These are phyloP conservation scores for Triops cancriformis DNA, from an alignment of 1,140 invertebrate genomes.

Conservation along the genomic window DNA sequence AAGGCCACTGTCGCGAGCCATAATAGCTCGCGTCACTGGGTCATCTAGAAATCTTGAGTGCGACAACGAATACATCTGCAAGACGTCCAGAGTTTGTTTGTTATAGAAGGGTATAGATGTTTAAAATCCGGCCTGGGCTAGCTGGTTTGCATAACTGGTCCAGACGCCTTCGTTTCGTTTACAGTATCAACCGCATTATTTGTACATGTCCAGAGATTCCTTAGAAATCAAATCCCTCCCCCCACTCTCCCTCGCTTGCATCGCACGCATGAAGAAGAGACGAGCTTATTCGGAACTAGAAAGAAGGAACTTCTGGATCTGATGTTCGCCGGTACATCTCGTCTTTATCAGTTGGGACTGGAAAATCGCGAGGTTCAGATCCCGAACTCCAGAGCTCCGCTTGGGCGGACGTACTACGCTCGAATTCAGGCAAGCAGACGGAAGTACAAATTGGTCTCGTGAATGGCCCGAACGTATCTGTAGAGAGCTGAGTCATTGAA, in stretches of 20 bases:
- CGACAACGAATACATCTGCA: neutral
- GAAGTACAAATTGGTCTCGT: neutral
- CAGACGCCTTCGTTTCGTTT: conserved; percentile 4
- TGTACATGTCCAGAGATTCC: neutral
- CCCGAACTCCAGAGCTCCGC: neutral
- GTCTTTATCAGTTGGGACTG: neutral
- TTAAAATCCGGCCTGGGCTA: neutral
- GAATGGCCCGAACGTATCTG: neutral
- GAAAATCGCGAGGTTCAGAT: neutral
- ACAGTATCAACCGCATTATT: neutral
- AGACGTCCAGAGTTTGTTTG: neutral
- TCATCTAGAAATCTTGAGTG: neutral
- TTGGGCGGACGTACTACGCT: neutral
- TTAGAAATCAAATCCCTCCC: neutral
- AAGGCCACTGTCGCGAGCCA: neutral
- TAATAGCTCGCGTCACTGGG: neutral
- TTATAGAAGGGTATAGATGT: neutral
- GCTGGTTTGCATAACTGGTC: neutral
- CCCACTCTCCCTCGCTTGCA: neutral
- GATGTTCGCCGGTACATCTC: neutral
- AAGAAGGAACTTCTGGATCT: neutral
- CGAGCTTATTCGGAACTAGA: neutral
- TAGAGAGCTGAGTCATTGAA: neutral
- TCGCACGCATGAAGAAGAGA: neutral
- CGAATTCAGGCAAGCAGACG: neutral